Conservation (phyloP, 1,140 invertebrate species). For the Chelonus insularis region DNA sequence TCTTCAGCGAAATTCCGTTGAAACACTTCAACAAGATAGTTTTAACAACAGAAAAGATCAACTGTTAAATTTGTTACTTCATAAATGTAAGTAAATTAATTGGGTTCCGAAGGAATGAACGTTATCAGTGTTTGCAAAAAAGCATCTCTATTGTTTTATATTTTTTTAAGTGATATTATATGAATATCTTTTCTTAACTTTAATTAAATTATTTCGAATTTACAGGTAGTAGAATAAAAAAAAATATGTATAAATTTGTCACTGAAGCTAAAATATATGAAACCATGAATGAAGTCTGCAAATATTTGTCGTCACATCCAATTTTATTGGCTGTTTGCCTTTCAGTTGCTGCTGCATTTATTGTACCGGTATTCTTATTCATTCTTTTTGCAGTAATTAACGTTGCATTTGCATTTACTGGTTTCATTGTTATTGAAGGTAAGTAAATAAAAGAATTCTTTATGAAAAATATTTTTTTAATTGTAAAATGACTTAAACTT, state of each 20-base stretch:
- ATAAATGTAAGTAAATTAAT: too few species aligned
- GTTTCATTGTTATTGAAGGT: constrained; percentile 29
- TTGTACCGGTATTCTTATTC: constrained; percentile 23
- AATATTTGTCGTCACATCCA: constrained; percentile 25
- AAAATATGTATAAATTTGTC: constrained; percentile 21
- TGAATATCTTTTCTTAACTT: too few species aligned
- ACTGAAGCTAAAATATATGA: constrained; percentile 22
- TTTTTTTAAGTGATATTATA: too few species aligned
- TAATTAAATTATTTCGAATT: constrained; percentile 1
- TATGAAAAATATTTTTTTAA: not conserved
- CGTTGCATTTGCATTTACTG: constrained; percentile 26
- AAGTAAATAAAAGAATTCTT: too few species aligned
- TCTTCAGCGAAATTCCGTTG: too few species aligned
- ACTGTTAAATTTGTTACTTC: too few species aligned
- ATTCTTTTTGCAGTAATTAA: constrained; percentile 21
- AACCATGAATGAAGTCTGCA: constrained; percentile 1
- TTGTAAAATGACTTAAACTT: not conserved
- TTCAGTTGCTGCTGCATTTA: constrained; percentile 7
- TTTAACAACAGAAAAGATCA: too few species aligned
- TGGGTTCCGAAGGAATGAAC: too few species aligned
- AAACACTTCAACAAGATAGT: too few species aligned
- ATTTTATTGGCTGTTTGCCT: constrained; percentile 20
- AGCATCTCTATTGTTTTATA: too few species aligned
- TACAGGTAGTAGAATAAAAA: constrained; percentile 22
- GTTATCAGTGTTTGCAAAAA: too few species aligned